phyloP scores from a whole-genome alignment of 2,888 invertebrate species.

The Drosophila percnosoma region DNA sequence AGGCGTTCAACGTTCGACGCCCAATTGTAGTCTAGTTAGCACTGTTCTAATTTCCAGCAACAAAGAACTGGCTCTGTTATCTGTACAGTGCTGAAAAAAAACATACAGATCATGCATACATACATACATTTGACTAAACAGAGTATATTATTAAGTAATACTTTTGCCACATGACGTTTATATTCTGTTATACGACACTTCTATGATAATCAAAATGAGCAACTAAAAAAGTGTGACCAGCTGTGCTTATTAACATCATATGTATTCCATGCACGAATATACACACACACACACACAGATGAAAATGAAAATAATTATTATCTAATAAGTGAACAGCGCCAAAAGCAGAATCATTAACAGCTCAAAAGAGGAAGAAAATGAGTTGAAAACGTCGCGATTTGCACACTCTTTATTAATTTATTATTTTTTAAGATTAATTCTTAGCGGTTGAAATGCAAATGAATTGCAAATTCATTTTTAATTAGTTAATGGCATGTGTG shows the following conservation, averaged over 20 bases:
- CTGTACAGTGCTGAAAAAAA: constrained; percentile 17
- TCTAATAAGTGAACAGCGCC: constrained; percentile 31
- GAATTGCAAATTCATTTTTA: background rate
- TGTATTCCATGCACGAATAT: constrained; percentile 16
- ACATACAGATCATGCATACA: background rate
- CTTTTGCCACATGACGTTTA: constrained; percentile 43
- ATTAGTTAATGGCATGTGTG: background rate
- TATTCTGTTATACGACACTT: background rate
- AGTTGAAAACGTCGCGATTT: background rate
- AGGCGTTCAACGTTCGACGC: constrained; percentile 6
- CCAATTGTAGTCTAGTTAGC: constrained; percentile 37
- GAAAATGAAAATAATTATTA: constrained; percentile 45
- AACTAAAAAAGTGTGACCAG: constrained; percentile 26
- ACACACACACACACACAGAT: background rate
- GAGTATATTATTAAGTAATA: constrained; percentile 31
- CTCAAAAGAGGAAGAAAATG: constrained; percentile 23
- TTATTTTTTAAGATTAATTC: background rate
- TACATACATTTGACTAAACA: constrained; percentile 32
- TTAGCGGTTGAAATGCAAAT: background rate
- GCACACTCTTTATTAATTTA: constrained; percentile 1
- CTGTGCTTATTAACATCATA: constrained; percentile 9
- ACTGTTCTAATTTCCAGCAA: constrained; percentile 62
- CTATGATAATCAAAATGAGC: constrained; percentile 2
- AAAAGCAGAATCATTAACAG: constrained; percentile 18
- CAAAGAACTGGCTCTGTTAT: constrained; percentile 47